Conservation (phyloP, 2,888 invertebrate species). For the Phyllotreta cruciferae region DNA sequence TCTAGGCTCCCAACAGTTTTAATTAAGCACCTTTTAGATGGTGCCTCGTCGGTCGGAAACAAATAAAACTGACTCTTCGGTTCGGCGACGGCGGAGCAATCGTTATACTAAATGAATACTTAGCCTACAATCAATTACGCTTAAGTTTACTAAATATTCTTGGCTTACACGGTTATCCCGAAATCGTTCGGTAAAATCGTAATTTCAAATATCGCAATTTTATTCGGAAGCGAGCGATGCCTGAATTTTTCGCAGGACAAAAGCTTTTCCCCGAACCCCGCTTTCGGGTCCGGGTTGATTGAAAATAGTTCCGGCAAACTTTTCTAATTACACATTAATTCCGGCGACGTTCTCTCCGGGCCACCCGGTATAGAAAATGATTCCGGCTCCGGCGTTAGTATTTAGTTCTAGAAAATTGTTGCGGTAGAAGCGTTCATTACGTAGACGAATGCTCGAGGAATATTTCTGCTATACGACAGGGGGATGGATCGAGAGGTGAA, state of each 20-base stretch:
- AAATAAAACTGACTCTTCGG: constrained; percentile 13
- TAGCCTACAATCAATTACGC: constrained; percentile 24
- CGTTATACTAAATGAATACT: constrained; percentile 23
- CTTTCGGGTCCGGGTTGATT: not conserved
- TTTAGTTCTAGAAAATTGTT: constrained; percentile 40
- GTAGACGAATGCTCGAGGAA: constrained; percentile 48
- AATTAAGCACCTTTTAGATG: constrained; percentile 7
- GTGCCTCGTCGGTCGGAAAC: not conserved
- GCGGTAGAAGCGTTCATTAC: constrained; percentile 47
- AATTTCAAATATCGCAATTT: no score
- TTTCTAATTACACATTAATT: constrained; percentile 1
- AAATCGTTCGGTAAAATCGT: no score
- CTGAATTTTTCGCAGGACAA: not conserved
- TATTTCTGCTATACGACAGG: constrained; percentile 31
- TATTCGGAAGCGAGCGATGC: not conserved
- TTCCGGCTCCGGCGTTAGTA: not conserved
- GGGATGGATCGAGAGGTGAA: no score
- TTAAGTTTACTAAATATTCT: constrained; percentile 34
- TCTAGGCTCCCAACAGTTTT: constrained; percentile 10
- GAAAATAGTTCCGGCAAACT: constrained; percentile 3
- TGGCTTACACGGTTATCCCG: not conserved
- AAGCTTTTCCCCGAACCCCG: not conserved
- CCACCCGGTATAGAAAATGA: constrained; percentile 8
- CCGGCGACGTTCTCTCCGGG: not conserved
- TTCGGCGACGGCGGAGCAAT: not conserved